phyloP scores from a whole-genome alignment of 2,113 vertebrate genomes.

The Bufo gargarizans region DNA sequence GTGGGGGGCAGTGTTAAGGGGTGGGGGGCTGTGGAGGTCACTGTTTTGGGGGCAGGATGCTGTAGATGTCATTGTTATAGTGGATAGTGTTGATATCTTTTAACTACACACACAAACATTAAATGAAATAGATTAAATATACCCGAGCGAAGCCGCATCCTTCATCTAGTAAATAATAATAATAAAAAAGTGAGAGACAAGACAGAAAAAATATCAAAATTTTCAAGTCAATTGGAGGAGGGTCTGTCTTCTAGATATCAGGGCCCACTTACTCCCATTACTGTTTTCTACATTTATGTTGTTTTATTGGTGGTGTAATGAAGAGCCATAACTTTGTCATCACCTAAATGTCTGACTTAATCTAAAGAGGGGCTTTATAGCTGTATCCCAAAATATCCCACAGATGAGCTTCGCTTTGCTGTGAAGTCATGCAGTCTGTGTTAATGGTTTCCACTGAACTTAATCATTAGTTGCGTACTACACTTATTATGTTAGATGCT shows the following conservation, averaged over 20 bases:
- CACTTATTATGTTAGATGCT: constrained; percentile 21
- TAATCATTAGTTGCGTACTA: constrained; percentile 31
- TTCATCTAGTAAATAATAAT: no score
- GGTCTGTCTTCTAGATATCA: background rate
- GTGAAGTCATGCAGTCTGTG: constrained; percentile 34
- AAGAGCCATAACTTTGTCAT: constrained; percentile 22
- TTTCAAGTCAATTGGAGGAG: no score
- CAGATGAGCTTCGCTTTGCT: background rate
- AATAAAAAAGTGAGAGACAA: no score
- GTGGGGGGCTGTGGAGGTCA: no score
- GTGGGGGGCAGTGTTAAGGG: no score
- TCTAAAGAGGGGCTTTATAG: background rate
- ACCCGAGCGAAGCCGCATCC: no score
- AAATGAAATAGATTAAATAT: no score
- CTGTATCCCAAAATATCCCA: background rate
- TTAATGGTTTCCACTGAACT: constrained; percentile 27
- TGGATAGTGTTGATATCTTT: no score
- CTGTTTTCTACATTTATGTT: constrained; percentile 1
- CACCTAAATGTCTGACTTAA: constrained; percentile 27
- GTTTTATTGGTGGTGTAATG: background rate
- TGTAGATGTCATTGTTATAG: no score
- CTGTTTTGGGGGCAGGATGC: no score
- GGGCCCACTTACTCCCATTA: background rate
- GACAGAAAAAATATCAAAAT: no score
- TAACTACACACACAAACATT: no score